A percentile compares a stretch with the other conserved stretches of the same genome.
Conservation (phyloP, 2,888 invertebrate genomes). For the Teinopalpus imperialis region DNA sequence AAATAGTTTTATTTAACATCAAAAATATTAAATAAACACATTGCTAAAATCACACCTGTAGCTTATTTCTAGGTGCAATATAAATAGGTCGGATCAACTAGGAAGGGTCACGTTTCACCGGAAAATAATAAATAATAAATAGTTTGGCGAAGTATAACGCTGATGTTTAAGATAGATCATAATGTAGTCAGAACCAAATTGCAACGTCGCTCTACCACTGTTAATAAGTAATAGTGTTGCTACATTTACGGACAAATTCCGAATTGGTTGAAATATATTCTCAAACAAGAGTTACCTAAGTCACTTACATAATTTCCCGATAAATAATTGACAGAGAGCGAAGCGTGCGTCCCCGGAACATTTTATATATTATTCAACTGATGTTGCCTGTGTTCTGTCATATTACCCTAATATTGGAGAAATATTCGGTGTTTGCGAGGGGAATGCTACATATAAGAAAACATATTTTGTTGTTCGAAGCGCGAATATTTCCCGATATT, state of each 20-base stretch:
- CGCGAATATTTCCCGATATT: slow-evolving; percentile 23
- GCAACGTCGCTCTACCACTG: no score
- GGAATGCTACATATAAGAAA: slow-evolving; percentile 45
- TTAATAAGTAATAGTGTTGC: neutral
- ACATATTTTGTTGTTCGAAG: slow-evolving; percentile 18
- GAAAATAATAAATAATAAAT: no score
- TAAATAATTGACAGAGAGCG: slow-evolving; percentile 73
- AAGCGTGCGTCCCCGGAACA: slow-evolving; percentile 56
- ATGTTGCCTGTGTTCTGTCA: slow-evolving; percentile 75
- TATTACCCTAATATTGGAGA: slow-evolving; percentile 75
- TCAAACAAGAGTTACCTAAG: slow-evolving; percentile 35
- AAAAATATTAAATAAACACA: no score
- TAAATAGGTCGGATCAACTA: no score
- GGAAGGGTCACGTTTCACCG: no score
- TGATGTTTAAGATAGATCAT: no score
- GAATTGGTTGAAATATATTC: slow-evolving; percentile 28
- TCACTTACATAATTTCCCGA: slow-evolving; percentile 71
- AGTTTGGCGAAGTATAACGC: no score
- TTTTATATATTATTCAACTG: slow-evolving; percentile 75
- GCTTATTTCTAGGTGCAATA: no score
- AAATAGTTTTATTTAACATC: no score
- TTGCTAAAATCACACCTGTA: no score
- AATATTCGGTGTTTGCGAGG: slow-evolving; percentile 70
- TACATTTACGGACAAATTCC: neutral
- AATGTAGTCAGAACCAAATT: no score